Conservation (phyloP, 2,113 vertebrate genomes). For the Coptodon rendalli region DNA sequence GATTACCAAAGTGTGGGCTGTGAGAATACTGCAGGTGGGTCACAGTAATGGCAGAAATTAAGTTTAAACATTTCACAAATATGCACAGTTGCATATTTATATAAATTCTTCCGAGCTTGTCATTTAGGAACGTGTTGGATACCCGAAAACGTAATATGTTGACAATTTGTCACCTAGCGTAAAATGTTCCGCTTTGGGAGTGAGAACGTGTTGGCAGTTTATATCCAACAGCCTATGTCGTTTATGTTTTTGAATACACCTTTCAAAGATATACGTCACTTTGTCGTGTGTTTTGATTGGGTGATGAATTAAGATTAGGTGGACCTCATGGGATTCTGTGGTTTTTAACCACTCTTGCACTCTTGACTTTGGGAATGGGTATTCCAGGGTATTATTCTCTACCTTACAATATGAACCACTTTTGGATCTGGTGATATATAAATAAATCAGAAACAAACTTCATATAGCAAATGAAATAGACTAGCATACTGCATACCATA, state of each 20-base stretch:
- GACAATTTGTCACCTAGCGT: neutral
- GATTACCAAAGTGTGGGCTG: neutral
- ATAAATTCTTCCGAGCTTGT: accelerated
- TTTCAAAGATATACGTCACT: neutral
- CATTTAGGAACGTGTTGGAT: neutral
- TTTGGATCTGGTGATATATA: neutral
- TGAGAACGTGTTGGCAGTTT: neutral
- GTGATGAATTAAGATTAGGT: neutral
- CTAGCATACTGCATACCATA: neutral
- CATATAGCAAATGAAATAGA: neutral
- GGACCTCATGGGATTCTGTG: neutral
- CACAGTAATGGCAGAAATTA: neutral
- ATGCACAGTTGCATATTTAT: neutral
- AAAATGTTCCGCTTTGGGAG: neutral
- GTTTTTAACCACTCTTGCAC: neutral
- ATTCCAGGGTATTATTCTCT: neutral
- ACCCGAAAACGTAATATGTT: accelerated
- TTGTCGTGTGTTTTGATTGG: neutral
- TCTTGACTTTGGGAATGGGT: neutral
- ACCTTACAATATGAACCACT: neutral
- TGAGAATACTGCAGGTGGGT: neutral
- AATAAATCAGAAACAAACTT: neutral
- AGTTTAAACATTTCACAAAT: neutral
- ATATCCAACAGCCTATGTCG: neutral
- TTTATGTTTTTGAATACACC: neutral